Evolutionary conservation across 1,140 invertebrate genomes (phyloP).

Genomic region (Ephestia elutella): DNA sequence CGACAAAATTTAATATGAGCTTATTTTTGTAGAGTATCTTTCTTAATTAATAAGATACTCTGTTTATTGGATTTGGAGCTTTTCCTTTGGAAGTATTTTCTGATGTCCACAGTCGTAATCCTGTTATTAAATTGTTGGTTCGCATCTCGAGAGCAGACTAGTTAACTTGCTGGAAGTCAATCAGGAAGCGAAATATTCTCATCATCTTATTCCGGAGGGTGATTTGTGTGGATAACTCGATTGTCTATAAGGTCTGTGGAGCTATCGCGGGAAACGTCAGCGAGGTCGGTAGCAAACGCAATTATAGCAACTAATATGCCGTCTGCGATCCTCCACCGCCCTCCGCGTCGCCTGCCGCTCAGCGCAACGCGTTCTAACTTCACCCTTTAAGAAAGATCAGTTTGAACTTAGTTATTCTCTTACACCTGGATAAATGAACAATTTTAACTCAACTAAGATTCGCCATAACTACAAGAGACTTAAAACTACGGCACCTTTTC

Average conservation of each 20-base stretch:
- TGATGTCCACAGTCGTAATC: conserved; percentile 1
- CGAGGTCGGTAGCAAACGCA: conserved; percentile 67
- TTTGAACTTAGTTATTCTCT: conserved; percentile 47
- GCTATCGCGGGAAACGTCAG: conserved; percentile 61
- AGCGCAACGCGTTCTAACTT: conserved; percentile 30
- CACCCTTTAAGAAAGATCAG: conserved; percentile 58
- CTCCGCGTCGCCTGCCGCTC: conserved; percentile 18
- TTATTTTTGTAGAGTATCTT: conserved; percentile 58
- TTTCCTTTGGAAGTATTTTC: conserved; percentile 7
- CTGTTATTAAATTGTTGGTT: conserved; percentile 2
- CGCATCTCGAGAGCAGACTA: not conserved
- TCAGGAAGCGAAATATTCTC: conserved; percentile 57
- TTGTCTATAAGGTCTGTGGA: conserved; percentile 66
- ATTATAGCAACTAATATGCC: conserved; percentile 70
- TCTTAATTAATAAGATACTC: conserved; percentile 60
- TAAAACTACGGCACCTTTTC: not conserved
- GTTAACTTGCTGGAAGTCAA: conserved; percentile 29
- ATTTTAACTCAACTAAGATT: not conserved
- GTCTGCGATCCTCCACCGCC: conserved; percentile 53
- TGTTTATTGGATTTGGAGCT: conserved; percentile 40
- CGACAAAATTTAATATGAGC: conserved; percentile 68
- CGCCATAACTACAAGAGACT: not conserved
- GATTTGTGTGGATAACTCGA: conserved; percentile 69
- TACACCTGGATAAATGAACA: conserved; percentile 27
- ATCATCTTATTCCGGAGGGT: conserved; percentile 64